These are phyloP conservation scores for Rotaria sp. DNA, from an alignment of 2,888 invertebrate genomes.

Conservation along the genomic window DNA sequence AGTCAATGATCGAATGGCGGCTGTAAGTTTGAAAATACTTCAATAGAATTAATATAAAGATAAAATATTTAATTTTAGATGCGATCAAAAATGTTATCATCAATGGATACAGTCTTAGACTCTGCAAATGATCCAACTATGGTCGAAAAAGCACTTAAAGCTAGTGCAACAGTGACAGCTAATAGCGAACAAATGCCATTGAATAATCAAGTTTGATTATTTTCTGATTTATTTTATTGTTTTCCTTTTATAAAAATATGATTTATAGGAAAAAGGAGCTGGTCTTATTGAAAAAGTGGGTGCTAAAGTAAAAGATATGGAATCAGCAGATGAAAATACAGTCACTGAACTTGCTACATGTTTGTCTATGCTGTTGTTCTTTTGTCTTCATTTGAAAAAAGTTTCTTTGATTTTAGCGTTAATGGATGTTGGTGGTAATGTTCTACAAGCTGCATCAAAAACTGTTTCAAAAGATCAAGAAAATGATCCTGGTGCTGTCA, in stretches of 20 bases:
- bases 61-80: constrained; percentile 40
- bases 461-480: not conserved
- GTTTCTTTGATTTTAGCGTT: not conserved
- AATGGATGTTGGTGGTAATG: constrained; percentile 22
- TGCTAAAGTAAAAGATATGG: constrained; percentile 22
- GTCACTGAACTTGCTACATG: constrained; percentile 23
- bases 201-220: constrained; percentile 27
- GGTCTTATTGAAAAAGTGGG: constrained; percentile 31
- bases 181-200: constrained; percentile 39
- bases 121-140: constrained; percentile 41
- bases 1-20: constrained; percentile 27
- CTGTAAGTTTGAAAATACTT: not conserved
- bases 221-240: not conserved
- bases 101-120: constrained; percentile 43
- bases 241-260: not conserved
- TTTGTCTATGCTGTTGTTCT: not conserved
- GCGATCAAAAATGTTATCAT: constrained; percentile 43
- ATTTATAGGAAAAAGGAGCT: constrained; percentile 35
- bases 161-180: constrained; percentile 33
- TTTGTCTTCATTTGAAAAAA: not conserved
- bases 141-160: constrained; percentile 33
- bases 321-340: constrained; percentile 28
- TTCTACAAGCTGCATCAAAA: constrained; percentile 8
- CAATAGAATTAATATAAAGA: not conserved
- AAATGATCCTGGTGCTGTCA: not conserved